Evolutionary conservation across 2,797 vertebrate genomes (phyloP).

Genomic region (Tiaroga cobitis): DNA sequence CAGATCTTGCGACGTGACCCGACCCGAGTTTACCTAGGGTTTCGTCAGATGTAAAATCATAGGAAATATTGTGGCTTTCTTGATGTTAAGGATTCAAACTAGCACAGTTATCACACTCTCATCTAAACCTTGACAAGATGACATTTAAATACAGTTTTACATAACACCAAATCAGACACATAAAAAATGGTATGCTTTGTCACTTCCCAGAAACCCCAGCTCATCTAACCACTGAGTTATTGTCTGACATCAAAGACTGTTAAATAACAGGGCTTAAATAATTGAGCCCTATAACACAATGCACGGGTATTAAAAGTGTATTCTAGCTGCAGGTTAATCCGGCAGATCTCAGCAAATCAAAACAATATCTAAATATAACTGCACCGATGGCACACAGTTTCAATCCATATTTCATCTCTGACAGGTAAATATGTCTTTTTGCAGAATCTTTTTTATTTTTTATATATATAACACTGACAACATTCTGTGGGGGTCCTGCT

Average conservation of each 20-base stretch:
- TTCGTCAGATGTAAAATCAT: conserved; percentile 48
- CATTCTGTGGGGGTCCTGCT: conserved; percentile 66
- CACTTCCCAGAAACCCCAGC: conserved; percentile 48
- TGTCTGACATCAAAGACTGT: conserved; percentile 72
- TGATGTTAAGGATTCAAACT: conserved; percentile 34
- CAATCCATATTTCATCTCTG: conserved; percentile 61
- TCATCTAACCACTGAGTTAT: conserved; percentile 61
- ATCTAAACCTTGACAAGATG: conserved; percentile 24
- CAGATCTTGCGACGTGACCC: conserved; percentile 40
- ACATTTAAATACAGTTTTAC: conserved; percentile 36
- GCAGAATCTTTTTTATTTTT: conserved; percentile 57
- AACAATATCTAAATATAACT: conserved; percentile 71
- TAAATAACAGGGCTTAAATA: conserved; percentile 74
- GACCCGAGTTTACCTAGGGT: conserved; percentile 54
- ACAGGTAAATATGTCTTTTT: conserved; percentile 70
- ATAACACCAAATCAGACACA: conserved; percentile 32
- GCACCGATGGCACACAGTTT: conserved; percentile 60
- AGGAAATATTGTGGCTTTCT: conserved; percentile 45
- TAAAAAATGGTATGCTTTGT: conserved; percentile 47
- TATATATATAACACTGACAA: conserved; percentile 64
- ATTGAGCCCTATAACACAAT: conserved; percentile 70
- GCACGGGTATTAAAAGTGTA: conserved; percentile 66
- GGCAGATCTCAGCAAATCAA: conserved; percentile 65
- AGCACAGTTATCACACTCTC: conserved; percentile 39
- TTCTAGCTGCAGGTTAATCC: conserved; percentile 72